Base-by-base conservation (phyloP, 1,140 invertebrate genomes). In the Micrasema minimum region DNA sequence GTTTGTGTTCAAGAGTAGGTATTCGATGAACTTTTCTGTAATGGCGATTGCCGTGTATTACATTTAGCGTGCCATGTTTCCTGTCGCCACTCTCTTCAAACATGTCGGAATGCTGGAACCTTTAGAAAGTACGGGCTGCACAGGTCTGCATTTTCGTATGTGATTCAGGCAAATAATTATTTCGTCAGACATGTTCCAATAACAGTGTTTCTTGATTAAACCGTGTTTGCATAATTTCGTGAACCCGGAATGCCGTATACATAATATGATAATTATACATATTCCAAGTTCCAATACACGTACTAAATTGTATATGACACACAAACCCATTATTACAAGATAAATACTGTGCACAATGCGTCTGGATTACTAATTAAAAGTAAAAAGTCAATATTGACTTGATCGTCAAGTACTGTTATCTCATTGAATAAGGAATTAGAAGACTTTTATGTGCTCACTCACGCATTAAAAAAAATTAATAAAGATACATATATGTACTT, bases 121-220 rank as follows among this genome's bases (percentile, higher is more conserved):
- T 55, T 55, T 55, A 55, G 51, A 55, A 55, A 55, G 51, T 55
- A 26, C 50, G 23, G 50, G 12, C 41, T n/a, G 41, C 41, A 16
- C 41, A 45, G 41, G 14, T 53, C 50, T 26, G 23, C 26, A 55
- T 55, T 51, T 22, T 51, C 18, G 20, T 51, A 6, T 11, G n/a
- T 16, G 14, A 12, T 16, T 12, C 51, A 35, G 51, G 22, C 7
- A 45, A 31, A 31, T 31, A 31, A 55, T 10, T 35, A 23, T 55
- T 55, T 55, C 26, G 51, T 16, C 22, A 55, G 18, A 12, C 23
- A 11, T 53, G 26, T 31, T 45, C 41, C 41, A 45, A n/a, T 45
- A 45, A 12, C 41, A 45, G 26, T 31, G 26, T n/a, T 45, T 45
- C 41, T 45, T 45, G 11, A 16, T 5, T 45, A 5, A 12, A n/a